These are phyloP conservation scores for Wiebesia pumilae DNA, from an alignment of 1,140 invertebrate species.

Conservation along the genomic window DNA sequence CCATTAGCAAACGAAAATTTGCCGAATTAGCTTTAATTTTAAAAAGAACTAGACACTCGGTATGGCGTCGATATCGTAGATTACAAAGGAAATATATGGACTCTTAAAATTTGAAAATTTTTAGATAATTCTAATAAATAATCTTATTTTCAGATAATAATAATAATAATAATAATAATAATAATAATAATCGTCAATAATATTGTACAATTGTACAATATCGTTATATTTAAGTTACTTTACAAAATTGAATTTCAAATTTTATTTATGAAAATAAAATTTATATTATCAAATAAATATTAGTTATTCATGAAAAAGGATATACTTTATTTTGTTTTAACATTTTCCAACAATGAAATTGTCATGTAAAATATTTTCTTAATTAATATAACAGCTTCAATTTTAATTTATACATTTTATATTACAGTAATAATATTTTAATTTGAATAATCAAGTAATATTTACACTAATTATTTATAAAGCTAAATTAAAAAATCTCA, in stretches of 20 bases:
- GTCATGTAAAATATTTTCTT: too few relatives aligned
- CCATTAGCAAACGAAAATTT: slow-evolving; percentile 57
- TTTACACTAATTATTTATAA: not conserved
- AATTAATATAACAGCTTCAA: not conserved
- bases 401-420: slow-evolving; percentile 6
- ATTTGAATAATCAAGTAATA: not conserved
- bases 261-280: not conserved
- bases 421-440: not conserved
- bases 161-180: too few relatives aligned
- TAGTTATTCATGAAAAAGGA: not conserved
- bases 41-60: slow-evolving; percentile 64
- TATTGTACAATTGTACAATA: too few relatives aligned
- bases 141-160: too few relatives aligned
- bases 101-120: not conserved
- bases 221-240: too few relatives aligned
- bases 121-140: not conserved
- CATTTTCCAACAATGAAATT: too few relatives aligned
- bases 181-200: too few relatives aligned
- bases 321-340: not conserved
- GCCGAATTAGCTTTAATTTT: slow-evolving; percentile 62
- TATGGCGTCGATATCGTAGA: slow-evolving; percentile 65
- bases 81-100: slow-evolving; percentile 29
- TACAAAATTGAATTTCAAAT: not conserved
- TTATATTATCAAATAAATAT: not conserved
- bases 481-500: not conserved